Evolutionary conservation across 2,888 invertebrate species (phyloP).

Genomic region (Amiota minor): DNA sequence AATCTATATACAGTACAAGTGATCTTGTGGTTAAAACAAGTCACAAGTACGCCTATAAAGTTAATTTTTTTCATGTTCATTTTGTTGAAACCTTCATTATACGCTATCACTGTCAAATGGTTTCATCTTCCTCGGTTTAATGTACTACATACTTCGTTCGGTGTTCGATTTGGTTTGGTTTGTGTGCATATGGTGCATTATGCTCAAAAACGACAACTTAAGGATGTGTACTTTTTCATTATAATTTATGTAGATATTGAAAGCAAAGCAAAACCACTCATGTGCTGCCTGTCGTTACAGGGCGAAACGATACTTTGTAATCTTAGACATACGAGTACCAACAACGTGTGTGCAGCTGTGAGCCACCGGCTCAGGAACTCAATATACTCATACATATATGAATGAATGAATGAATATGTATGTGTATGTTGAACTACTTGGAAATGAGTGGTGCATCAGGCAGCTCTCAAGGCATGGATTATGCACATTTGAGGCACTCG

Average conservation of each 20-base stretch:
- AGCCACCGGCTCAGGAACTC: background rate
- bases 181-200: background rate
- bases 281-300: background rate
- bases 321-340: background rate
- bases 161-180: background rate
- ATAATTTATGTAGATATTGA: slow-evolving; percentile 22
- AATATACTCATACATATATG: too few species aligned
- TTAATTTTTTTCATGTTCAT: slow-evolving; percentile 18
- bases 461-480: too few species aligned
- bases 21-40: slow-evolving; percentile 39
- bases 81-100: slow-evolving; percentile 40
- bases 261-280: slow-evolving; percentile 20
- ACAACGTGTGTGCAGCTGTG: slow-evolving; percentile 28
- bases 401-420: too few species aligned
- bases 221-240: slow-evolving; percentile 22
- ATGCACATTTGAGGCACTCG: too few species aligned
- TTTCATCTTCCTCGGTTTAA: slow-evolving; percentile 11
- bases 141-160: background rate
- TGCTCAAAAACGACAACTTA: background rate
- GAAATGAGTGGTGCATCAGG: too few species aligned
- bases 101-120: slow-evolving; percentile 56
- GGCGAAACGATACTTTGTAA: slow-evolving; percentile 1
- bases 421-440: too few species aligned
- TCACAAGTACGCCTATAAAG: slow-evolving; percentile 33
- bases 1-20: background rate